Base-by-base conservation (phyloP, 1,140 invertebrate species). In the Drosophila nebulosa region DNA sequence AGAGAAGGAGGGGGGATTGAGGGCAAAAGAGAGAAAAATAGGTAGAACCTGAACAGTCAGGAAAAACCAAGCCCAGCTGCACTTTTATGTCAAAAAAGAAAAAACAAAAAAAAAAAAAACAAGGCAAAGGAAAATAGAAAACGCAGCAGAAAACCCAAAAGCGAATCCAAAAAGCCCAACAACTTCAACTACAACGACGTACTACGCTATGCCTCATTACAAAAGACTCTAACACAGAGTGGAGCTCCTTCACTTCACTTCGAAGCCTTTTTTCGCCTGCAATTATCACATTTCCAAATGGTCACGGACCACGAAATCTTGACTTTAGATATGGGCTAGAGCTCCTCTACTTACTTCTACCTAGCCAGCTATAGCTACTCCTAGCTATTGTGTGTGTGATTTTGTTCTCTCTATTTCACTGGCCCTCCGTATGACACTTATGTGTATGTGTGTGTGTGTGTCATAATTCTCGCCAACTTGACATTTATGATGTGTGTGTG, bases 201-300 rank as follows among this genome's bases (percentile, higher is more conserved):
- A 39, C 39, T 21, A 46, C 7, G 72, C 72, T 71, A 67, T 26
- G 72, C 68, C 80, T 79, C 80, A 85, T 79, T 79, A 84, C 80
- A 52, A 66, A 53, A 78, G 80, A 42, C 42, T 46, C 65, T n/a
- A n/a, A n/a, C 79, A 42, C 42, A 36, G 24, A 56, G 51, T 57
- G 18, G n/a, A n/a, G 14, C 24, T 27, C 3, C 53, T 46, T 59
- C 30, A 55, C 60, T 75, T 39, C 61, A 63, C 69, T 62, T 46
- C 30, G 39, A 46, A 46, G 61, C 65, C 77, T 30, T 32, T 30
- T 27, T 24, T 60, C 63, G 81, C 73, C 70, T 76, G 78, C 86
- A 89, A 89, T 89, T 90, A 89, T 89, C 86, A 86, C 86, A 86
- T 89, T 89, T 85, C 86, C 81, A 89, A 89, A 89, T 89, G 86